Conservation (phyloP, 2,113 vertebrate species). For the Gallinago jamesoni region DNA sequence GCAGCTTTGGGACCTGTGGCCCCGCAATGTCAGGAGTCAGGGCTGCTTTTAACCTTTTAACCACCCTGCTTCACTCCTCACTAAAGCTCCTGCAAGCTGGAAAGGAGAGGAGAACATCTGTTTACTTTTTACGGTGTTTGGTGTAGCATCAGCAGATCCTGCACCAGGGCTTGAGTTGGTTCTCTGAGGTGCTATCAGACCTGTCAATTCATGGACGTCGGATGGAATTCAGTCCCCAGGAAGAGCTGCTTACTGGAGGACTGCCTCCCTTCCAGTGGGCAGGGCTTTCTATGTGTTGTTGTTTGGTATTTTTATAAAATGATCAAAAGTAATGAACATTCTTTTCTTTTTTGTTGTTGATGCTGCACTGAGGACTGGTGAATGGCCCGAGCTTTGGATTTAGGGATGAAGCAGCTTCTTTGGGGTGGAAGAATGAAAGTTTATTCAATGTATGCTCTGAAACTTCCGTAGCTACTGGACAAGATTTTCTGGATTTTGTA, state of each 20-base stretch:
- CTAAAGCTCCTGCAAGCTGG: background rate
- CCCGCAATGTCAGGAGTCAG: background rate
- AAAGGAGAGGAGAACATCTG: background rate
- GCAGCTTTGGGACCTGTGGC: background rate
- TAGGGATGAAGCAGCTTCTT: background rate
- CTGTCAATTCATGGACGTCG: fast-evolving
- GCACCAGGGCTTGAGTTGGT: background rate
- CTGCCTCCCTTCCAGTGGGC: background rate
- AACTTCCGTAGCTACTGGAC: background rate
- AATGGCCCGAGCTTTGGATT: background rate
- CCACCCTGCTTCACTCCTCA: background rate
- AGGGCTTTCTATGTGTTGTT: background rate
- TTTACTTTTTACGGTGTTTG: background rate
- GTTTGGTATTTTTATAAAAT: background rate
- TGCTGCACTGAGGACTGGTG: background rate
- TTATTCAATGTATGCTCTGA: background rate
- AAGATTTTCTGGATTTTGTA: background rate
- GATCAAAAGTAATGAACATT: fast-evolving
- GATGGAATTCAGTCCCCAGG: background rate
- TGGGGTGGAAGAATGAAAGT: background rate
- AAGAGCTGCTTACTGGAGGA: background rate
- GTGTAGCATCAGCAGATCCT: background rate
- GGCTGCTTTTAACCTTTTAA: background rate
- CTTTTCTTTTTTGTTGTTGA: background rate
- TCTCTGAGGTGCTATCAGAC: background rate